Conservation (phyloP, 2,888 invertebrate genomes). For the Sussaba pulchella region DNA sequence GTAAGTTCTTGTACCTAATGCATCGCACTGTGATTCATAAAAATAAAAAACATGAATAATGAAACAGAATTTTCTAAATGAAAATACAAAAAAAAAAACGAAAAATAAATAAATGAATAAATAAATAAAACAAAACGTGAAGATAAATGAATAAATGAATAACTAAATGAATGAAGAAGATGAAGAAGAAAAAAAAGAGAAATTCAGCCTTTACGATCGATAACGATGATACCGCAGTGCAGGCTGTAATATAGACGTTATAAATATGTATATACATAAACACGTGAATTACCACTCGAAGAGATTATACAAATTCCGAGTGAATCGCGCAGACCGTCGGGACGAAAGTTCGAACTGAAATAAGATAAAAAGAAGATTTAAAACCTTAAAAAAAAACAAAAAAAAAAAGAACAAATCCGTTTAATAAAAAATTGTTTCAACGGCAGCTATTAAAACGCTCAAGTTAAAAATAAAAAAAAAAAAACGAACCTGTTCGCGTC, state of each 20-base stretch:
- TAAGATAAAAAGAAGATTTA: neutral
- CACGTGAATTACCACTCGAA: constrained; percentile 56
- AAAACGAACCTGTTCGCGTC: neutral
- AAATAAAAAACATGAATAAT: constrained; percentile 51
- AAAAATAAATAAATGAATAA: constrained; percentile 11
- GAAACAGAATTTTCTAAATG: constrained; percentile 55
- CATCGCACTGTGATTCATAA: constrained; percentile 68
- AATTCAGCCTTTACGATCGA: constrained; percentile 62
- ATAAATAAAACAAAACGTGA: constrained; percentile 11
- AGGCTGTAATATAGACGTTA: constrained; percentile 65
- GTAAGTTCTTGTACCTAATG: constrained; percentile 67
- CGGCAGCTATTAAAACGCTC: constrained; percentile 53
- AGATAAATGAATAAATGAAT: constrained; percentile 9
- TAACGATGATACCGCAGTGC: constrained; percentile 63
- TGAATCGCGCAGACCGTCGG: constrained; percentile 47
- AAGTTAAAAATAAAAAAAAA: neutral
- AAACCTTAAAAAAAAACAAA: too few species aligned
- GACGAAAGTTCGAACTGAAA: constrained; percentile 10
- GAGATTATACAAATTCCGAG: constrained; percentile 61
- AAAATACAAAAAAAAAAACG: constrained; percentile 4
- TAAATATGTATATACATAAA: constrained; percentile 62
- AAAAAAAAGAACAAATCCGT: neutral
- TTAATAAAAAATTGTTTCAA: constrained; percentile 26
- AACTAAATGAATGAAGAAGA: constrained; percentile 12
- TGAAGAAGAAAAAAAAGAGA: constrained; percentile 13